Evolutionary conservation across 2,113 vertebrate genomes (phyloP), one percentile per base, ranked within the genome.

Genomic region (Origma solitaria): DNA sequence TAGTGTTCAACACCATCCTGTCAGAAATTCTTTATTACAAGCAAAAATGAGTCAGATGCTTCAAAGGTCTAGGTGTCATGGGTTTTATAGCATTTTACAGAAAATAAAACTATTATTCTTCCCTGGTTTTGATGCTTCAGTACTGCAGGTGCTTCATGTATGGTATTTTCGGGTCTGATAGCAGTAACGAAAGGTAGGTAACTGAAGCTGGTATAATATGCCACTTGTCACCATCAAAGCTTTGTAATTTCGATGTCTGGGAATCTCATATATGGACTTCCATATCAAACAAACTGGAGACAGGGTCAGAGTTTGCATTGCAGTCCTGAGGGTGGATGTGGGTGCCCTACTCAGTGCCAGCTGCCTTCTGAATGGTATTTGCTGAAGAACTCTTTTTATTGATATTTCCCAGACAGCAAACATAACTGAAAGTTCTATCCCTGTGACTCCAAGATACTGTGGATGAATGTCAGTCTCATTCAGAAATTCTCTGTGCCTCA

Each of bases 371-470:
- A 75, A 51, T 91, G 84, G 33, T 91, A 84, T 95, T 96, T 95
- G 89, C 70, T 44, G 37, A 89, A 78, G 69, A 51, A 71, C 27
- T 82, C 73, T 31, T 58, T 84, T 71, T 84, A 95, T 84, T 91
- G 65, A 47, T 71, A 70, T 82, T 89, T 96, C 94, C 51, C 81
- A 91, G 81, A 37, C 51, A 81, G 81, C 84, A 95, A 90, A 92
- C 42, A 73, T 45, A 73, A 58, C 80, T 77, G 56, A 42, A 91
- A 75, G 40, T 91, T 89, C 65, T 81, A 1, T 62, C 33, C 25
- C 33, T 51, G 24, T 64, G 73, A 75, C 49, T 84, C 51, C 44
- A 60, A 53, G 73, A 56, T 51, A 51, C 10, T 60, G n/a, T 38
- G 57, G 33, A 33, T 79, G 51, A 87, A 81, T 91, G 69, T 78